Evolutionary conservation across 2,888 invertebrate species (phyloP), one percentile per base, ranked within the genome.

Genomic region (Xanthostigma xanthostigma): DNA sequence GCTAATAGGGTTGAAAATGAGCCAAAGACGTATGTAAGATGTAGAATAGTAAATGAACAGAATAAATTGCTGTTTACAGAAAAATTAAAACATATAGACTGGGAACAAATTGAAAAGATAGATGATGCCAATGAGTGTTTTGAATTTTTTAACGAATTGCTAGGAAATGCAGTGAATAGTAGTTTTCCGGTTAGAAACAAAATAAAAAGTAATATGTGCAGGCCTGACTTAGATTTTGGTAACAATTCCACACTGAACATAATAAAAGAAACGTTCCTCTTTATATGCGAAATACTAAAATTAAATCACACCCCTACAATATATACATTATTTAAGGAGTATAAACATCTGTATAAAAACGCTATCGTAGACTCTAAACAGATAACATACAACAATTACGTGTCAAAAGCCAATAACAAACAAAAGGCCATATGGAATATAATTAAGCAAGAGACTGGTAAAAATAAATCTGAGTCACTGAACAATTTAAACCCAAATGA

Each of bases 201-300:
- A 17, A 17, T 17, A 17, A 17, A 17, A 17, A 17, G 17, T 17
- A 17, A 17, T 4, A 17, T 2, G 17, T 17, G 17, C 4, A 17
- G 4, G 17, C 17, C 2, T 17, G 17, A 17, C 4, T 17, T 17
- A 17, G 17, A 17, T 17, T 17, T 17, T 4, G 4, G 17, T 17
- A 17, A 17, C 4, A 4, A 17, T 17, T 2, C 17, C 2, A 17
- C 17, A 4, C 4, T 17, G 17, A 17, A 17, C 4, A 17, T 17
- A 4, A 48, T 48, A 44, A 44, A 38, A 44, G n/a, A 38, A 11
- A 48, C 36, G 11, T 35, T 45, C 14, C 44, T 44, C 45, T 43
- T 44, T 27, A 27, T 48, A 27, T 38, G 44, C 33, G 41, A 17
- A 48, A n/a, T 48, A 34, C 44, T 46, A 11, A 46, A 46, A 46